Evolutionary conservation across 2,113 vertebrate genomes (phyloP), one percentile per base, ranked within the genome.

Genomic region (Climacteris rufus): DNA sequence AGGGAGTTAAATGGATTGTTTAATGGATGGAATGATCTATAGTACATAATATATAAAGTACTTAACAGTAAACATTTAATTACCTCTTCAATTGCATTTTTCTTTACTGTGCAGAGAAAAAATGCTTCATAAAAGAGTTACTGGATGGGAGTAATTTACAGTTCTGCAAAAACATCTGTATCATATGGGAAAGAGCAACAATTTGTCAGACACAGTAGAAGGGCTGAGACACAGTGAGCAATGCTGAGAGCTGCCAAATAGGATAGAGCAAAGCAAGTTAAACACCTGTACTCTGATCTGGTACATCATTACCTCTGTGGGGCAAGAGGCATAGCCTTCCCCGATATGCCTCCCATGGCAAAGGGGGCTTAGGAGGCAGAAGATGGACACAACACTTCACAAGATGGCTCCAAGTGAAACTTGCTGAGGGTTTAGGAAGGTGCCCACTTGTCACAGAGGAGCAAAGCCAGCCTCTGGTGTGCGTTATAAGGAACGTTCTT

Each of bases 31-130:
- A 79, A 96, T 96, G 91, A 97, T 94, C 88, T 95, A 95, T 59
- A 90, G 87, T 89, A 85, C 89, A 69, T 90, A 87, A 92, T 89
- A 94, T 40, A 94, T 90, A 93, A 96, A 93, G 92, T 96, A 96
- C 83, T 96, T 97, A 96, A 97, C 91, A 93, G 95, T 94, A 97
- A 97, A 96, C 96, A 96, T 96, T 97, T 97, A 97, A 97, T 96
- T 97, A 94, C 89, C 85, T 92, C 89, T 87, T 94, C 59, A 90
- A 87, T 63, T 93, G 82, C 82, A 86, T 95, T 96, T 95, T 96
- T 94, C 94, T 96, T 94, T 70, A 59, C 50, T 94, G 28, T 65
- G 60, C 11, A 6, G 72, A 88, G 16, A 35, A 86, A 87, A 80
- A 94, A 80, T 33, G 50, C 87, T 95, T 94, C 88, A 93, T 96